Evolutionary conservation across 2,888 invertebrate genomes (phyloP), one percentile per base, ranked within the genome.

Genomic region (Saturnia japonica): DNA sequence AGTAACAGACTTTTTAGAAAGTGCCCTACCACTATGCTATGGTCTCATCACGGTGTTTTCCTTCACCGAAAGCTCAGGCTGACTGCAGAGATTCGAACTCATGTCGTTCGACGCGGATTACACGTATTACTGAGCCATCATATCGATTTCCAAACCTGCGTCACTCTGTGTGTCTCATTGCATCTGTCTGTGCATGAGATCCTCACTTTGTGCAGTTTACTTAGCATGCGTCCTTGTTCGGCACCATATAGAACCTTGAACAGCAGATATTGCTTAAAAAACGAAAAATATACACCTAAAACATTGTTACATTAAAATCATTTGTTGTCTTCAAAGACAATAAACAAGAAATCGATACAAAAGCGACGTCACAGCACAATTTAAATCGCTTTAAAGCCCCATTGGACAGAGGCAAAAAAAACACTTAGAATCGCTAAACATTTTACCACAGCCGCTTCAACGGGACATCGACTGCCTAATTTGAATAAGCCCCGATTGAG

Each of bases 401-500:
- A 64, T 40, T n/a, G 64, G 40, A 19, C 64, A 40, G n/a, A 64
- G 64, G 40, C 34, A 64, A 64, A 64, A 64, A 64, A 62, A 64
- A 64, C 64, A 64, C 64, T 64, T 40, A 64, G 64, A 64, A 64
- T 64, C n/a, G 64, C 64, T 64, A 64, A 64, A 64, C 40, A 64
- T 64, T 64, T 40, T 40, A 64, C 34, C 64, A 64, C 40, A 64
- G 40, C 64, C 70, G 68, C 68, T 68, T 70, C 70, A 67, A 70
- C 67, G 70, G 70, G 67, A 25, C 70, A 70, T 70, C 67, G 67
- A 66, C 67, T 25, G 66, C 66, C 70, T 70, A 70, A 70, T 70
- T 70, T 70, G 70, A 70, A 70, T 70, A 70, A 70, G 70, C 70
- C 70, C 70, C 54, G 70, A 70, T 70, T 70, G 70, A 70, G 66